Conservation (phyloP, 2,113 vertebrate genomes). For the Garra rufa region DNA sequence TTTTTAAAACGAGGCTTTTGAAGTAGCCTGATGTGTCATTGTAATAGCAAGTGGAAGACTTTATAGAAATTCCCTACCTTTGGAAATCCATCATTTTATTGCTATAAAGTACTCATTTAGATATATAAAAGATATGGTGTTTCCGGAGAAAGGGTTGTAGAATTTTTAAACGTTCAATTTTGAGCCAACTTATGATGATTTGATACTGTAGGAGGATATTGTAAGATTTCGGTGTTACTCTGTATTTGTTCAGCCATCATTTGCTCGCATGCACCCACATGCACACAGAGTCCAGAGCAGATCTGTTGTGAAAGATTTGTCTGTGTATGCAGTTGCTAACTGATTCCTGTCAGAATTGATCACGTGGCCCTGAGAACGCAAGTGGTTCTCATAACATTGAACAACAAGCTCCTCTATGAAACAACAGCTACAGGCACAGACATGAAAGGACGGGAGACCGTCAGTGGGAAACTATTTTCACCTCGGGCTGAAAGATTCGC, state of each 20-base stretch:
- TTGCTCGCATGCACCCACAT: neutral
- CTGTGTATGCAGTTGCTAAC: conserved; percentile 45
- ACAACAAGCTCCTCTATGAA: conserved; percentile 50
- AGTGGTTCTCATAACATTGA: conserved; percentile 55
- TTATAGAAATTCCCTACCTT: neutral
- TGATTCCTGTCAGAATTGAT: conserved; percentile 42
- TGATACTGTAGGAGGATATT: neutral
- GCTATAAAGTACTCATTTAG: neutral
- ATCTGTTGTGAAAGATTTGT: conserved; percentile 14
- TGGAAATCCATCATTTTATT: neutral
- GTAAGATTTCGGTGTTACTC: neutral
- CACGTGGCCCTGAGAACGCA: conserved; percentile 56
- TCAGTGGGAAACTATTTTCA: conserved; percentile 60
- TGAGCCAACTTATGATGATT: neutral
- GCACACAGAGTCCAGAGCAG: neutral
- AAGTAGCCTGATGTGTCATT: neutral
- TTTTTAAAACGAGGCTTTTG: conserved; percentile 1
- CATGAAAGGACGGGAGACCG: conserved; percentile 48
- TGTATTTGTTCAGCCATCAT: neutral
- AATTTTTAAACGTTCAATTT: neutral
- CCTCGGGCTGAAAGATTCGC: conserved; percentile 53
- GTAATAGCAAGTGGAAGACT: neutral
- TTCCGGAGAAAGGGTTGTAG: neutral
- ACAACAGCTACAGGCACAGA: conserved; percentile 60
- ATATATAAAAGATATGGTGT: neutral